Conservation (phyloP, 2,888 invertebrate genomes). For the Pogonocherus hispidulus region DNA sequence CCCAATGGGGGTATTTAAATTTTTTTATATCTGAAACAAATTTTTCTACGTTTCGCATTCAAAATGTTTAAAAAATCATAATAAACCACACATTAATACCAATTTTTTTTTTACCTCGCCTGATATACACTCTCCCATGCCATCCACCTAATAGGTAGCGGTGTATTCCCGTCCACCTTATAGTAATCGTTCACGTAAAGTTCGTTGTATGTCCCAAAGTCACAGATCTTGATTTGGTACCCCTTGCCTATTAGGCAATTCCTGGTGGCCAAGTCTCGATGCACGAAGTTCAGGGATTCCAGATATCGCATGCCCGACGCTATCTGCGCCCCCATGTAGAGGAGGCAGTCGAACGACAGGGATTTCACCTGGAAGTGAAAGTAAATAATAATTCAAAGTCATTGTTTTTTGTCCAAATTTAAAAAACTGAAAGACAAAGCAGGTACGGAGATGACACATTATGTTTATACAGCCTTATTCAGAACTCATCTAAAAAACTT, state of each 20-base stretch:
- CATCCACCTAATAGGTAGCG: constrained; percentile 76
- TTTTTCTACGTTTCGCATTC: no score
- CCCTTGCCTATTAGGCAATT: constrained; percentile 89
- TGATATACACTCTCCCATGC: constrained; percentile 50
- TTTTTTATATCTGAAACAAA: no score
- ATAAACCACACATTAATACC: no score
- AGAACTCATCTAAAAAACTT: no score
- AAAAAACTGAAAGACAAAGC: no score
- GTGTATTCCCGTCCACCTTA: constrained; percentile 82
- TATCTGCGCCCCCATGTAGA: constrained; percentile 87
- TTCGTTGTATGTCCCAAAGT: constrained; percentile 89
- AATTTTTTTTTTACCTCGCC: constrained; percentile 44
- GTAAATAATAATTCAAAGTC: no score
- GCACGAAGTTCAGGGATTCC: constrained; percentile 90
- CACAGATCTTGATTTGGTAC: constrained; percentile 86
- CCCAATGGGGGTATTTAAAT: no score
- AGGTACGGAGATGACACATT: no score
- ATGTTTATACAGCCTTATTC: no score
- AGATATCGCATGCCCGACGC: constrained; percentile 93
- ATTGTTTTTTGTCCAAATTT: no score
- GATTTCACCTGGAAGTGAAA: constrained; percentile 70
- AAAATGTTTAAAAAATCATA: no score
- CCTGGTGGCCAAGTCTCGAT: constrained; percentile 89
- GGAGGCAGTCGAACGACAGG: constrained; percentile 80
- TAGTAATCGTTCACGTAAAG: constrained; percentile 86